Evolutionary conservation across 2,797 vertebrate genomes (phyloP), one percentile per base, ranked within the genome.

Genomic region (Micromesistius poutassou): DNA sequence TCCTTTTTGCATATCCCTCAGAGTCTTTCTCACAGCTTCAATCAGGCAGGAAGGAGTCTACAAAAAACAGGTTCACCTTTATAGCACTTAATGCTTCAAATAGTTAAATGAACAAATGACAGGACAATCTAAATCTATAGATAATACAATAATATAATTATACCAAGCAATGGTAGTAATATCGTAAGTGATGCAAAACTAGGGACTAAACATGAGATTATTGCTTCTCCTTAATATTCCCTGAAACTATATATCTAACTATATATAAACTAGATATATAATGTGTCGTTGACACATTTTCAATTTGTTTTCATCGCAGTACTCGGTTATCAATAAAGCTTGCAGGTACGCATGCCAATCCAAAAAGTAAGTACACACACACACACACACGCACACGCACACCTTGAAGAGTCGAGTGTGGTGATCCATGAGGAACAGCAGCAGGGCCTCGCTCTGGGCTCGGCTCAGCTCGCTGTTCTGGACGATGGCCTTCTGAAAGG

Each of bases 371-470:
- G 33, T n/a, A 35, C 33, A 35, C 33, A 35, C 33, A 35, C 33
- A 35, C 33, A 35, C 33, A 35, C 33, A 7, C 33, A 6, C 33
- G 7, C 33, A n/a, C 50, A 62, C n/a, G 22, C 16, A 62, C 16
- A 96, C 94, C 95, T 95, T 96, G 81, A 95, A 95, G 75, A 97
- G 90, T 7, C 96, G 89, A 0, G 84, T 85, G 77, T 91, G 90
- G 81, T 92, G 90, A 76, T 96, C 94, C 92, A 95, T 92, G 50
- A 96, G 90, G 90, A 97, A 96, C 19, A 90, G 78, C 31, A 94
- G 80, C 77, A 96, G 87, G 30, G 91, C 88, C 75, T 96, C 96
- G 73, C 90, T 87, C 73, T 92, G 91, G 1, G 78, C 42, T 83
- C 94, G 94, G 77, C 90, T 89, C 73, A 96, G 73, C 10, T 89